Evolutionary conservation across 2,797 vertebrate species (phyloP).

Genomic region (Xenops minutus): DNA sequence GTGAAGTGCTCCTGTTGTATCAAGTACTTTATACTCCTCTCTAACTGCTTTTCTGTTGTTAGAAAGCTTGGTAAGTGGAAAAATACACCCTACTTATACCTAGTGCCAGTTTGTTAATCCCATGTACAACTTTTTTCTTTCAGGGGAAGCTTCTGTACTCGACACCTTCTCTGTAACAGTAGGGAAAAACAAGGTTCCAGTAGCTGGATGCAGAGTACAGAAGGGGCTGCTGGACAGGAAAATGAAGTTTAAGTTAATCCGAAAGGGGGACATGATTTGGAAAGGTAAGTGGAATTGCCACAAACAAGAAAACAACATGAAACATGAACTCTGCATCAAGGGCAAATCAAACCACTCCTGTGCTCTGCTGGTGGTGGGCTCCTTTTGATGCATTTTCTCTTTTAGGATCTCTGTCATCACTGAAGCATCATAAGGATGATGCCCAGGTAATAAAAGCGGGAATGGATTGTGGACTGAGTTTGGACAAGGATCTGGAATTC

Average conservation of each 20-base stretch:
- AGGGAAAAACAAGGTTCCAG: slow-evolving; percentile 87
- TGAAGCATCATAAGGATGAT: slow-evolving; percentile 92
- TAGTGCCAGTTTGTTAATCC: background rate
- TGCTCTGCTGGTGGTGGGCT: background rate
- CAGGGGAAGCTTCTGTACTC: slow-evolving; percentile 86
- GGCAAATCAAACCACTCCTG: background rate
- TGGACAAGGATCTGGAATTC: slow-evolving; percentile 79
- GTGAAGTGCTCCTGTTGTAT: background rate
- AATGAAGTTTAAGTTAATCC: slow-evolving; percentile 83
- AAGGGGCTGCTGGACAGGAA: slow-evolving; percentile 87
- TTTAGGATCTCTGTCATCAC: slow-evolving; percentile 80
- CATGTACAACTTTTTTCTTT: background rate
- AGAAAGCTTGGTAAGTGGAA: background rate
- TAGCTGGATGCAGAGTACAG: slow-evolving; percentile 92
- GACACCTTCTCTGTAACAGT: slow-evolving; percentile 83
- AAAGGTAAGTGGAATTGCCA: slow-evolving; percentile 80
- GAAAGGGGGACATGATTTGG: slow-evolving; percentile 82
- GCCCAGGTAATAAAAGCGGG: slow-evolving; percentile 82
- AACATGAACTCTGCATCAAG: background rate
- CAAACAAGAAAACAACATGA: background rate
- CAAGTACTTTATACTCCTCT: background rate
- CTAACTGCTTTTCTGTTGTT: background rate
- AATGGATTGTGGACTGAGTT: slow-evolving; percentile 91
- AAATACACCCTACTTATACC: background rate
- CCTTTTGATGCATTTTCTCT: background rate